Base-by-base conservation (phyloP, 2,113 vertebrate species). In the Asarcornis scutulata region DNA sequence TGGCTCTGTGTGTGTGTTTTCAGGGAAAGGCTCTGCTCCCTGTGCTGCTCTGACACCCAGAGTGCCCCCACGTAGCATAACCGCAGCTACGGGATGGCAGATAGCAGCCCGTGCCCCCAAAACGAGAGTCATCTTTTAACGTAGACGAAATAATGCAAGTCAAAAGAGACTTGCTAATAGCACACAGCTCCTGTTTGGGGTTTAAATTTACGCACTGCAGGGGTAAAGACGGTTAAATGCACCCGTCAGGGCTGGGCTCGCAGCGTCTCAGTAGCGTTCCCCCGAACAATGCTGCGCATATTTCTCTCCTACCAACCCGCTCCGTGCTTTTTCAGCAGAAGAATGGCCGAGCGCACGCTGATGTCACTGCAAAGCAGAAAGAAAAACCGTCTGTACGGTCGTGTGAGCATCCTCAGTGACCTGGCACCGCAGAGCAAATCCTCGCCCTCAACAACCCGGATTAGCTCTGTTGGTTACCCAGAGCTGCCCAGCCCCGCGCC, bases 1-100 rank as follows among this genome's bases (percentile, higher is more conserved):
- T 4, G 31, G 20, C 58, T 7, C 36, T 6, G 22, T 0, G 10
- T 4, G 4, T 22, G 13, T 13, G 1, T 3, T 4, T 18, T 17
- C 53, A 36, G 46, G n/a, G 42, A 34, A 26, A 7, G 36, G 63
- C 40, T 6, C 46, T 25, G 42, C 83, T 26, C 56, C 25, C 44
- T 15, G 7, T 14, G 44, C 25, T 50, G 5, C 44, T 8, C 21
- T 3, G 2, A 68, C 63, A 22, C 21, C 4, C 59, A 4, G 17
- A 32, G 62, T 14, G 18, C 9, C 40, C 50, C n/a, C 20, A 0
- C 1, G 2, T 23, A 44, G 17, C 32, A 1, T 17, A 32, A 42
- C 4, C n/a, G 34, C 34, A 50, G 42, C 11, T n/a, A n/a, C n/a
- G n/a, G n/a, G n/a, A n/a, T n/a, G n/a, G n/a, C n/a, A n/a, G n/a